A percentile compares a stretch with the other conserved stretches of the same genome.
phyloP scores from a whole-genome alignment of 2,113 vertebrate genomes.

The Phoenicopterus ruber region DNA sequence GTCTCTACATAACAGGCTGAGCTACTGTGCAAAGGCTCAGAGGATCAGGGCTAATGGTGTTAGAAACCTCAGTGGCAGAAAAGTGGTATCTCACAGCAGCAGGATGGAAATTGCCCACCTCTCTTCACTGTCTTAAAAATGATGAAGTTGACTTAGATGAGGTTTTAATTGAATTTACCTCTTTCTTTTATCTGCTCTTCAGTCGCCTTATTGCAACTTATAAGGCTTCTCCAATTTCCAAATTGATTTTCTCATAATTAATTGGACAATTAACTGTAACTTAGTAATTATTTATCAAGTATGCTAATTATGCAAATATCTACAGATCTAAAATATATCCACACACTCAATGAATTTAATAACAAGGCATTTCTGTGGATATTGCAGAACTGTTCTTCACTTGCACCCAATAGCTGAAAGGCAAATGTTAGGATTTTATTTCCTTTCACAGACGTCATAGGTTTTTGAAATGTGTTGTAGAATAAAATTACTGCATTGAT shows the following conservation, averaged over 20 bases:
- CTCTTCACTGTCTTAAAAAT: not conserved
- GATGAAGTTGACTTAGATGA: not conserved
- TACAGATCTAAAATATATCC: not conserved
- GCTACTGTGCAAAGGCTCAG: not conserved
- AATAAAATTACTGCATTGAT: not conserved
- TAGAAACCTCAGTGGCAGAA: not conserved
- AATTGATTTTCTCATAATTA: conserved; percentile 26
- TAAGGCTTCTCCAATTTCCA: not conserved
- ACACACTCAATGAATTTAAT: not conserved
- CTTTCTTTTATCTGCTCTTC: not conserved
- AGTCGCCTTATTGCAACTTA: not conserved
- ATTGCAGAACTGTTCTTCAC: not conserved
- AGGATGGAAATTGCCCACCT: not conserved
- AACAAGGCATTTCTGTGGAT: not conserved
- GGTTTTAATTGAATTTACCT: conserved; percentile 9
- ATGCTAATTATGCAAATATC: not conserved
- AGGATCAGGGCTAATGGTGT: not conserved
- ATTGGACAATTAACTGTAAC: conserved; percentile 16
- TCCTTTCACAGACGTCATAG: not conserved
- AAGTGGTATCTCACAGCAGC: not conserved
- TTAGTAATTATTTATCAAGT: conserved; percentile 31
- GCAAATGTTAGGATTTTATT: not conserved
- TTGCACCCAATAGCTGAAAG: not conserved
- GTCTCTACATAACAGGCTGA: not conserved
- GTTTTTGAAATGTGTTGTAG: not conserved